Percentiles rank a stretch among this genome's conserved stretches.
These are phyloP conservation scores for Malurus splendens DNA, from an alignment of 2,797 vertebrate genomes.

Conservation along the genomic window DNA sequence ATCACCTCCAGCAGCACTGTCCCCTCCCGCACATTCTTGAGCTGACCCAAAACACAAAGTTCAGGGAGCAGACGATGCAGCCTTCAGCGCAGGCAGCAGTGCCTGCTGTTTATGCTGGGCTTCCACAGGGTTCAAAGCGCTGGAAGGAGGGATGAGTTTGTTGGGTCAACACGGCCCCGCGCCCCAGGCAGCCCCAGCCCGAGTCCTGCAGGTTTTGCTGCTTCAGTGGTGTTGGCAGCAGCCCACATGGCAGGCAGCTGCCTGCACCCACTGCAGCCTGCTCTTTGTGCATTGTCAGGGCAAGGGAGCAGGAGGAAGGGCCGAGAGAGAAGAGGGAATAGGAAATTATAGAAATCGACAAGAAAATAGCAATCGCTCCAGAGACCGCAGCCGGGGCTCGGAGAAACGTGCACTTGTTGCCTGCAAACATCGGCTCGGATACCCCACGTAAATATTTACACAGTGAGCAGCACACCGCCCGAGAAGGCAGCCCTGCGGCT, in stretches of 20 bases:
- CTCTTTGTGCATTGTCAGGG: slow-evolving; percentile 50
- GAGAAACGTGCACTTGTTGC: slow-evolving; percentile 32
- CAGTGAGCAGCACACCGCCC: not conserved
- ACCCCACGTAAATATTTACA: not conserved
- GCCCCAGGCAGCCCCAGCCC: not conserved
- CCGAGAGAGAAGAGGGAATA: not conserved
- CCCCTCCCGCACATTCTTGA: not conserved
- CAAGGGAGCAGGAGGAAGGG: slow-evolving; percentile 2
- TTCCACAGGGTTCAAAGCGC: not conserved
- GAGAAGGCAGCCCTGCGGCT: fast-evolving
- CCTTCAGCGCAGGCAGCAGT: not conserved
- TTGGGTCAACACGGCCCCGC: not conserved
- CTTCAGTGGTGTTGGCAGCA: slow-evolving; percentile 45
- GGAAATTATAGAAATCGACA: not conserved
- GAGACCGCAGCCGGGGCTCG: not conserved
- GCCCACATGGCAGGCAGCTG: slow-evolving; percentile 47
- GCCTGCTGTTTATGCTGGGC: not conserved
- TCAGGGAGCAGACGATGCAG: not conserved
- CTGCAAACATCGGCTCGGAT: not conserved
- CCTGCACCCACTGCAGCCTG: slow-evolving; percentile 43
- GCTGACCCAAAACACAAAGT: slow-evolving; percentile 37
- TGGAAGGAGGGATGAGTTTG: not conserved
- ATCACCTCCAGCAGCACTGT: not conserved
- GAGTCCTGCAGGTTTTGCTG: slow-evolving; percentile 10
- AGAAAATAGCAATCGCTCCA: not conserved